Percentiles rank a stretch among this genome's conserved stretches.
phyloP scores from a whole-genome alignment of 2,797 vertebrate species.

The Sparus aurata region DNA sequence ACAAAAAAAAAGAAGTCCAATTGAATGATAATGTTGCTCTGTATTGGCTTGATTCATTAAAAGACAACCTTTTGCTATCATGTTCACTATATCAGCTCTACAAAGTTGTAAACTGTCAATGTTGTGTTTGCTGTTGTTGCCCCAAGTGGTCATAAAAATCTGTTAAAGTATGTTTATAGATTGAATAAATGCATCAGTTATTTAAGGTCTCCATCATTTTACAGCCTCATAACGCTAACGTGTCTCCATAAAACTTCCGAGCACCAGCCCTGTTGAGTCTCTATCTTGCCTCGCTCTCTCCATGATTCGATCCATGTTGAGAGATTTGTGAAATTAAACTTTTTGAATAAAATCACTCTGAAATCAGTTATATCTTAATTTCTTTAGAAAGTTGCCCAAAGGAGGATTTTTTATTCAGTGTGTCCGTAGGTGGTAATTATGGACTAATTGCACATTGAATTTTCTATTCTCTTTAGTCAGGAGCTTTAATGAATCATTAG shows the following conservation, averaged over 20 bases:
- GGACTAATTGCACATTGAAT: background rate
- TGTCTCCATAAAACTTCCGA: constrained; percentile 1
- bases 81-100: constrained; percentile 13
- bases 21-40: background rate
- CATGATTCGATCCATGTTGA: background rate
- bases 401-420: background rate
- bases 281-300: background rate
- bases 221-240: background rate
- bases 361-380: background rate
- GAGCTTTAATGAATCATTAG: background rate
- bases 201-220: background rate
- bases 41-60: background rate
- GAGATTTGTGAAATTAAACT: background rate
- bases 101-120: background rate
- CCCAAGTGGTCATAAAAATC: background rate
- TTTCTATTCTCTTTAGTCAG: background rate
- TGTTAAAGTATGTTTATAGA: constrained; percentile 20
- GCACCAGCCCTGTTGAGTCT: too few relatives aligned
- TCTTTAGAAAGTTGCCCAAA: background rate
- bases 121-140: constrained; percentile 10
- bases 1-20: background rate
- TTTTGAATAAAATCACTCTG: background rate
- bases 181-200: constrained; percentile 12
- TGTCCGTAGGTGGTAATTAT: background rate
- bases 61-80: background rate